Conservation (phyloP, 2,797 vertebrate species). For the Tympanoctomys barrerae region DNA sequence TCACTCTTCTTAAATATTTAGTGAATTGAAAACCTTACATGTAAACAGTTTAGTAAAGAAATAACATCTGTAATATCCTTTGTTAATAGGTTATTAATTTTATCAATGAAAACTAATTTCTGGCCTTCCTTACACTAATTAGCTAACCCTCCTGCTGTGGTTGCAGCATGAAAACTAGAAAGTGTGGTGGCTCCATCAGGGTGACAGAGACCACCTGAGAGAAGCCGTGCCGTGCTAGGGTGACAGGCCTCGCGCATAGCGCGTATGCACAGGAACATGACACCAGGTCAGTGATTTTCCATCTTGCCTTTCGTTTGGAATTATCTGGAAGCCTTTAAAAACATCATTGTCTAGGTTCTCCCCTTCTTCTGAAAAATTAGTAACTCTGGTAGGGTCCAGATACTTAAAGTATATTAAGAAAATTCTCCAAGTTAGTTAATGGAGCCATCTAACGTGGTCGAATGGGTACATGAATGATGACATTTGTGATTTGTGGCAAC, state of each 20-base stretch:
- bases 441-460: not conserved
- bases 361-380: not conserved
- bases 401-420: not conserved
- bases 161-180: not conserved
- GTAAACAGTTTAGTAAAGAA: not conserved
- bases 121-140: not conserved
- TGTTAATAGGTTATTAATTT: not conserved
- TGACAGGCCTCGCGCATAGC: not conserved
- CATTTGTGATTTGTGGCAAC: not conserved
- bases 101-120: not conserved
- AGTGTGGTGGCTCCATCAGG: not conserved
- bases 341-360: not conserved
- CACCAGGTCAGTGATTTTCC: not conserved
- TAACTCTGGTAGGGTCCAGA: not conserved
- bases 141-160: not conserved
- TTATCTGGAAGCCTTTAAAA: slow-evolving; percentile 3
- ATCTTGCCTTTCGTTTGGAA: not conserved
- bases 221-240: not conserved
- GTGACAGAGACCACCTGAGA: not conserved
- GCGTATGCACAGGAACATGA: not conserved
- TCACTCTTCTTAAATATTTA: not conserved
- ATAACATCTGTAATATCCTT: no score
- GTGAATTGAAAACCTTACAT: not conserved
- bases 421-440: not conserved
- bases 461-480: not conserved